A percentile compares a stretch with the other conserved stretches of the same genome.
These are phyloP conservation scores for Lucifuga dentata DNA, from an alignment of 2,113 vertebrate species.

Conservation along the genomic window DNA sequence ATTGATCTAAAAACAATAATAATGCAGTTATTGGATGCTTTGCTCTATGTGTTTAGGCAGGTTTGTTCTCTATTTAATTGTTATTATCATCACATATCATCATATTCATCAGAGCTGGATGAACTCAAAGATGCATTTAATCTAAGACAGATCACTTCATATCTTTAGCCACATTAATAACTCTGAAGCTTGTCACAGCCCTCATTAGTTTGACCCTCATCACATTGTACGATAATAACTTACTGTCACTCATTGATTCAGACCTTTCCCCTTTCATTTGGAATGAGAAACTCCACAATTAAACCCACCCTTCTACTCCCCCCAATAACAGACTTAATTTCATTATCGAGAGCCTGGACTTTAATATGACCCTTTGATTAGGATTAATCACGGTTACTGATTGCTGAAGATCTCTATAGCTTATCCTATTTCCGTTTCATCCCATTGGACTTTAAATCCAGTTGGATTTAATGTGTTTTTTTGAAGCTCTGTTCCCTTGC, in stretches of 20 bases:
- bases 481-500: slow-evolving; percentile 29
- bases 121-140: background rate
- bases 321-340: slow-evolving; percentile 45
- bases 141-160: background rate
- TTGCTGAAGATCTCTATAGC: slow-evolving; percentile 65
- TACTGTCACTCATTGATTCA: slow-evolving; percentile 52
- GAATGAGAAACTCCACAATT: slow-evolving; percentile 35
- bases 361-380: slow-evolving; percentile 69
- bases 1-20: no score
- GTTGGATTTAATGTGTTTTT: slow-evolving; percentile 33
- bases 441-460: slow-evolving; percentile 38
- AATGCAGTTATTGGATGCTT: no score
- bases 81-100: background rate
- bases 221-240: slow-evolving; percentile 32
- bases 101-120: background rate
- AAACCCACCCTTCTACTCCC: slow-evolving; percentile 41
- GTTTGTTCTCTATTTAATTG: no score
- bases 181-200: slow-evolving; percentile 1
- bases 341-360: slow-evolving; percentile 53
- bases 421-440: slow-evolving; percentile 47
- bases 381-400: slow-evolving; percentile 63
- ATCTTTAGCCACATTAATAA: slow-evolving; percentile 10
- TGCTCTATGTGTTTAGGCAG: no score
- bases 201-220: slow-evolving; percentile 21
- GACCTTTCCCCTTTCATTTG: slow-evolving; percentile 45